Conservation (phyloP, 2,797 vertebrate species). For the Fistularia tabacaria region DNA sequence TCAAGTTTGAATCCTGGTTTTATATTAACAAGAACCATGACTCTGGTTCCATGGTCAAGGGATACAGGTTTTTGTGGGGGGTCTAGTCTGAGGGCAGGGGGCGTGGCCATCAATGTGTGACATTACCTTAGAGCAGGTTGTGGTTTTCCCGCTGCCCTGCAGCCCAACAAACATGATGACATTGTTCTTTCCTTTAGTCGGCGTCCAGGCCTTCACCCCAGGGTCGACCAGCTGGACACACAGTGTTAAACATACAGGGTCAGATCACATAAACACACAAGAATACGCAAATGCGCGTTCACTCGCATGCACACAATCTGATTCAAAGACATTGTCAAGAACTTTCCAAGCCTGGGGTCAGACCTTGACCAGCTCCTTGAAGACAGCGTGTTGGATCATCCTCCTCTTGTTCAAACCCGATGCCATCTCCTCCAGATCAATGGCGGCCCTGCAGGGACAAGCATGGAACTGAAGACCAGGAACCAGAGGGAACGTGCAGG, state of each 20-base stretch:
- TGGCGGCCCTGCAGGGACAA: constrained; percentile 81
- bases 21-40: too few relatives aligned
- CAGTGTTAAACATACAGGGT: not conserved
- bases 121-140: constrained; percentile 94
- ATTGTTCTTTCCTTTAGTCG: constrained; percentile 97
- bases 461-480: too few relatives aligned
- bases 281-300: not conserved
- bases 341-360: not conserved
- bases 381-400: constrained; percentile 98
- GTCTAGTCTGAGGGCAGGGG: not conserved
- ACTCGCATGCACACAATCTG: not conserved
- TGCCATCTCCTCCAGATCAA: constrained; percentile 98
- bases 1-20: too few relatives aligned
- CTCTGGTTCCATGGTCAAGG: too few relatives aligned
- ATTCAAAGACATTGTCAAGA: not conserved
- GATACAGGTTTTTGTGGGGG: too few relatives aligned
- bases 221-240: constrained; percentile 89
- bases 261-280: constrained; percentile 11
- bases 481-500: too few relatives aligned
- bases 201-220: constrained; percentile 98
- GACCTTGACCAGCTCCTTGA: constrained; percentile 99
- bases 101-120: not conserved
- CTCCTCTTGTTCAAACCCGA: constrained; percentile 98
- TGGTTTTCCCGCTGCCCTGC: constrained; percentile 97
- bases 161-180: constrained; percentile 99